Base-by-base conservation (phyloP, 2,113 vertebrate genomes). In the Urocitellus parryii region DNA sequence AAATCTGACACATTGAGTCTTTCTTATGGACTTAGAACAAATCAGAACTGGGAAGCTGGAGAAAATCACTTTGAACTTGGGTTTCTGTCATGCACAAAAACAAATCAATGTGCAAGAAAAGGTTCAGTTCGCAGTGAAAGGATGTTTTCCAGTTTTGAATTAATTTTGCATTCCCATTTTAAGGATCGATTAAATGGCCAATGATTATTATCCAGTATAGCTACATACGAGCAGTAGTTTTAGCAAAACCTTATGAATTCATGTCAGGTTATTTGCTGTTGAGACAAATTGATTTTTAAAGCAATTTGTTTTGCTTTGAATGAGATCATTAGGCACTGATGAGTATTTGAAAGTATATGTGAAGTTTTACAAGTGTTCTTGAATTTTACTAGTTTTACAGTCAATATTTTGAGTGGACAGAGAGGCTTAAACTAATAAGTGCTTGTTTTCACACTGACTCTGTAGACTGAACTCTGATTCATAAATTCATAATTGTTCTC, bases 221-320 rank as follows among this genome's bases (percentile, higher is more conserved):
- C 65, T 81, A 78, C 16, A 78, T 82, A 86, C 2, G 80, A 90
- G 45, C 17, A 61, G 53, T 63, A 42, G 39, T 53, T 90, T 93
- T 32, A 94, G 65, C 91, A 92, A 96, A 93, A 84, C 63, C 45
- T 81, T 94, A 80, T 51, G 61, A 94, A 91, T 94, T 94, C 94
- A 88, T 51, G 45, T 72, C 48, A 91, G 85, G 20, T 73, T 88
- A 94, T 76, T 42, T 79, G 25, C 29, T 37, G 2, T 65, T 83
- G 95, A 77, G 70, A 90, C 65, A 65, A 88, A 96, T 37, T 72
- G 68, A 90, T 91, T 94, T 72, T 86, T 94, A 91, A 94, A 81
- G 65, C 24, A 92, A 87, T 80, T 83, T 96, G 90, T 65, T 74
- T 18, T 94, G 37, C 56, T 80, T 87, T 93, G 79, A 95, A 89